Evolutionary conservation across 1,140 invertebrate species (phyloP).

Genomic region (Drosophila lacertosa): DNA sequence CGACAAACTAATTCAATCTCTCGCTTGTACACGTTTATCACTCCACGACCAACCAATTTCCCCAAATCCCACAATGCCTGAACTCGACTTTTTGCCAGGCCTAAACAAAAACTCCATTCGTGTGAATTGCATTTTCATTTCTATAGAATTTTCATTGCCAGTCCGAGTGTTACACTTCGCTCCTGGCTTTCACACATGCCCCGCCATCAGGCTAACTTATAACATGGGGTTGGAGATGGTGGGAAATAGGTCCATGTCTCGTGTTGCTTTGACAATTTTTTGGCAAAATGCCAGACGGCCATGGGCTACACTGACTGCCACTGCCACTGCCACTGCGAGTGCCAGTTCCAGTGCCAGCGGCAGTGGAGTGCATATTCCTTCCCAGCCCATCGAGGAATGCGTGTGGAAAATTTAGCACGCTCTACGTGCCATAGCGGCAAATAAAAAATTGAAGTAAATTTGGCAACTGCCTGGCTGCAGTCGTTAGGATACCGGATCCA

Average conservation of each 20-base stretch:
- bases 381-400: conserved; percentile 57
- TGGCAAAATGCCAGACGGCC: conserved; percentile 66
- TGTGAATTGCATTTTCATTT: conserved; percentile 81
- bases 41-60: conserved; percentile 27
- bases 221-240: conserved; percentile 25
- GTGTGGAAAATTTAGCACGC: conserved; percentile 77
- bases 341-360: conserved; percentile 15
- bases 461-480: conserved; percentile 75
- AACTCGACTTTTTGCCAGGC: conserved; percentile 12
- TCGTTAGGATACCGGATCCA: conserved; percentile 48
- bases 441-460: conserved; percentile 81
- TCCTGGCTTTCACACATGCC: conserved; percentile 60
- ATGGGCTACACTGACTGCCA: conserved; percentile 23
- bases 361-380: conserved; percentile 50
- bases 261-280: conserved; percentile 81
- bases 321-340: neutral
- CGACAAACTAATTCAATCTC: conserved; percentile 80
- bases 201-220: conserved; percentile 38
- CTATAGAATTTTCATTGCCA: conserved; percentile 79
- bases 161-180: conserved; percentile 38
- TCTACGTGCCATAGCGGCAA: conserved; percentile 68
- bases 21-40: conserved; percentile 72
- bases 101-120: conserved; percentile 66
- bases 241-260: conserved; percentile 44
- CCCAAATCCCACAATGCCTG: conserved; percentile 12